Evolutionary conservation across 2,888 invertebrate species (phyloP).

Genomic region (Drosophila antonietae): DNA sequence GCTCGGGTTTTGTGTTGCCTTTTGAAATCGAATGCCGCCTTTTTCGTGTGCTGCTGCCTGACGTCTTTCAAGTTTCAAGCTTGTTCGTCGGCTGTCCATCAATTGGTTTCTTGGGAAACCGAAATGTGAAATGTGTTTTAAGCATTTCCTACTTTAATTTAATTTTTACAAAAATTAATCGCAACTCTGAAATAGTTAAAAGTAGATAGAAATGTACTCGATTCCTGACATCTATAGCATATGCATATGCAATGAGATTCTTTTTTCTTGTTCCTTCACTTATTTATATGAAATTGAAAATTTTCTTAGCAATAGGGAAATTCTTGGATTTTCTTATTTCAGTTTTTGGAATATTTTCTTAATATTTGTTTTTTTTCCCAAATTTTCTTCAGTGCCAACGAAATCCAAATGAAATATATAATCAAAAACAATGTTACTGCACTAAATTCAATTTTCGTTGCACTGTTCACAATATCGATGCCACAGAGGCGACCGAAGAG

Average conservation of each 20-base stretch:
- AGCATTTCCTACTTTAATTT: conserved; percentile 20
- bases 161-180: conserved; percentile 42
- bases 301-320: too few species aligned
- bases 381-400: background rate
- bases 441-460: background rate
- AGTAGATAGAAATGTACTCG: background rate
- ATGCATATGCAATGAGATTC: too few species aligned
- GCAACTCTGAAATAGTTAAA: conserved; percentile 10
- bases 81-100: conserved; percentile 16
- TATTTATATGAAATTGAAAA: too few species aligned
- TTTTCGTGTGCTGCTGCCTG: conserved; percentile 5
- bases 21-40: conserved; percentile 44
- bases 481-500: conserved; percentile 49
- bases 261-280: too few species aligned
- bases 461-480: conserved; percentile 32
- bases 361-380: background rate
- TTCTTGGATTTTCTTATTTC: too few species aligned
- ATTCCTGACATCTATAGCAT: too few species aligned
- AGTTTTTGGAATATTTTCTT: background rate
- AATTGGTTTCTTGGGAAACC: conserved; percentile 37
- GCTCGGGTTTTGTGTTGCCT: conserved; percentile 21
- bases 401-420: background rate
- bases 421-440: fast-evolving
- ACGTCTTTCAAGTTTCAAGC: conserved; percentile 34
- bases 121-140: conserved; percentile 14